A percentile compares a stretch with the other conserved stretches of the same genome.
These are phyloP conservation scores for Caenorhabditis auriculariae DNA, from an alignment of 2,888 invertebrate genomes.

Conservation along the genomic window DNA sequence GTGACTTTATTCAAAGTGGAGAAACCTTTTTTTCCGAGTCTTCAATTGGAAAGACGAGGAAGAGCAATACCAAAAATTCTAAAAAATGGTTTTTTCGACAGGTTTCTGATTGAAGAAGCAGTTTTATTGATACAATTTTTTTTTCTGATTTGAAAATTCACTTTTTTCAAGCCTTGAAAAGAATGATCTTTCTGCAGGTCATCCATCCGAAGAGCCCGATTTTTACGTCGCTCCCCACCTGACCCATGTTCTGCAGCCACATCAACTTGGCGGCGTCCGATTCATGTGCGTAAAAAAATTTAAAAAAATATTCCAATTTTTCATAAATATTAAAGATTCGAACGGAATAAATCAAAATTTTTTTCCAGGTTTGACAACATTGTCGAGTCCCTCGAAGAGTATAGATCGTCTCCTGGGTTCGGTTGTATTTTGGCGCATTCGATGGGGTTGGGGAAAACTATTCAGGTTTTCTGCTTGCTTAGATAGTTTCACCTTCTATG, in stretches of 20 bases:
- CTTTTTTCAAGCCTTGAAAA: background rate
- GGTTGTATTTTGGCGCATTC: constrained; percentile 92
- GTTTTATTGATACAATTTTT: too few species aligned
- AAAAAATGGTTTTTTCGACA: too few species aligned
- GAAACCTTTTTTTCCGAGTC: too few species aligned
- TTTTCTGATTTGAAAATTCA: background rate
- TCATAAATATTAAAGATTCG: background rate
- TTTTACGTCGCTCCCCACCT: constrained; percentile 50
- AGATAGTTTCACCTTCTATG: background rate
- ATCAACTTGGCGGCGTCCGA: constrained; percentile 57
- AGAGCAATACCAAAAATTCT: too few species aligned
- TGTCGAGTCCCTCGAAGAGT: constrained; percentile 86
- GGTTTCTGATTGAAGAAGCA: too few species aligned
- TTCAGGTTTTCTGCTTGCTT: constrained; percentile 66
- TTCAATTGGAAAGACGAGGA: too few species aligned
- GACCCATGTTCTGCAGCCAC: constrained; percentile 52
- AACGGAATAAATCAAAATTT: background rate
- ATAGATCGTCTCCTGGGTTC: constrained; percentile 82
- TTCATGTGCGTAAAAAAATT: constrained; percentile 44
- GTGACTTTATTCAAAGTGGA: too few species aligned
- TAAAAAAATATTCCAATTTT: background rate
- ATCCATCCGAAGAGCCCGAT: constrained; percentile 44
- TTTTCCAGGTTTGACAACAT: constrained; percentile 80
- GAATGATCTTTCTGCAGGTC: constrained; percentile 27
- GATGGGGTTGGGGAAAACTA: constrained; percentile 98